These are phyloP conservation scores for Tamandua tetradactyla DNA, from an alignment of 2,797 vertebrate genomes.

Conservation along the genomic window DNA sequence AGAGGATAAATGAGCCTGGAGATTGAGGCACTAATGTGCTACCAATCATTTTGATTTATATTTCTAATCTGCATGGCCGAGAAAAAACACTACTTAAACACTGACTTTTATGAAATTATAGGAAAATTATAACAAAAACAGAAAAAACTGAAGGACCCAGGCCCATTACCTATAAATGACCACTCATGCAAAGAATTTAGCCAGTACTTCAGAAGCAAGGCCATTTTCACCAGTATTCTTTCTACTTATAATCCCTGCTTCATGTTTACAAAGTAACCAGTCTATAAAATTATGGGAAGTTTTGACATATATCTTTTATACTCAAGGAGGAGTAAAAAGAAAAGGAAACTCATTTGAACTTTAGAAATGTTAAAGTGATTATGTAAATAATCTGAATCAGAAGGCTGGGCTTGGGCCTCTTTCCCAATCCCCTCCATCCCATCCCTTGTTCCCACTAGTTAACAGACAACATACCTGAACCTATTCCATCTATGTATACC, in stretches of 20 bases:
- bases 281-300: background rate
- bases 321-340: background rate
- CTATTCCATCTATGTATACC: slow-evolving; percentile 95
- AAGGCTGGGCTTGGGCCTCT: background rate
- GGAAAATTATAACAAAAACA: background rate
- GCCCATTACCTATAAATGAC: background rate
- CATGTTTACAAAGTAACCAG: background rate
- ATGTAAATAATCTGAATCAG: background rate
- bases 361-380: background rate
- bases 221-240: background rate
- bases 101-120: background rate
- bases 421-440: no score
- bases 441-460: background rate
- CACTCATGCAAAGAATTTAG: background rate
- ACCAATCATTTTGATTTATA: background rate
- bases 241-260: background rate
- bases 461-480: slow-evolving; percentile 89
- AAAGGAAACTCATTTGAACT: background rate
- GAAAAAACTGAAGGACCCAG: background rate
- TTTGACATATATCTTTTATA: background rate
- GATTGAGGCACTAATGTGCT: background rate
- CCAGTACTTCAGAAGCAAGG: background rate
- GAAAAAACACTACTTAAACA: background rate
- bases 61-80: background rate
- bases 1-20: background rate